A percentile compares a stretch with the other conserved stretches of the same genome.
phyloP scores from a whole-genome alignment of 2,888 invertebrate species.

The Amphipoea lucens region DNA sequence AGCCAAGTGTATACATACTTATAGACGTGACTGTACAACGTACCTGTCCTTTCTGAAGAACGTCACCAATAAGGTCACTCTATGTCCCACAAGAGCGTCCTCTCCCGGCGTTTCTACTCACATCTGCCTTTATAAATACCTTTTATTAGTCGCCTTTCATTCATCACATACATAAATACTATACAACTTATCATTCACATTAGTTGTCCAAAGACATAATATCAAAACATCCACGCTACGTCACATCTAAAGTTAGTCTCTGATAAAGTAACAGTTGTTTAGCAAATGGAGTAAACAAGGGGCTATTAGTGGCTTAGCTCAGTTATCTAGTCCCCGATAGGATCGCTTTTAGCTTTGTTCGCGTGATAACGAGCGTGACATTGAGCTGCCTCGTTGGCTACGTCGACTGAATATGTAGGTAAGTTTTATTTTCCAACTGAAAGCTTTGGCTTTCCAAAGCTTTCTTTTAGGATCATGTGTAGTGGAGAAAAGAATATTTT shows the following conservation, averaged over 20 bases:
- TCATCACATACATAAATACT: no score
- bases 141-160: no score
- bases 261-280: slow-evolving; percentile 34
- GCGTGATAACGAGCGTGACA: slow-evolving; percentile 51
- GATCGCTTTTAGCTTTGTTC: slow-evolving; percentile 44
- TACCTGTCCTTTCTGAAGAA: neutral
- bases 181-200: neutral
- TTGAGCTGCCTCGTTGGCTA: slow-evolving; percentile 16
- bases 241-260: slow-evolving; percentile 7
- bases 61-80: no score
- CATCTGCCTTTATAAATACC: no score
- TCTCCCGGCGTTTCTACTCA: no score
- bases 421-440: neutral
- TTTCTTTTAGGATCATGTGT: neutral
- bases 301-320: slow-evolving; percentile 30
- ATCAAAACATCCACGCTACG: neutral
- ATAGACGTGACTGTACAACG: neutral
- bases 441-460: no score
- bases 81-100: no score
- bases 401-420: slow-evolving; percentile 20
- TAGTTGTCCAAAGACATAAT: neutral
- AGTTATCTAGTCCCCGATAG: slow-evolving; percentile 47
- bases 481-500: neutral
- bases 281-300: slow-evolving; percentile 35
- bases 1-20: no score